Percentiles rank a stretch among this genome's conserved stretches.
These are phyloP conservation scores for Hypercompe scribonia DNA, from an alignment of 2,888 invertebrate species.

Conservation along the genomic window DNA sequence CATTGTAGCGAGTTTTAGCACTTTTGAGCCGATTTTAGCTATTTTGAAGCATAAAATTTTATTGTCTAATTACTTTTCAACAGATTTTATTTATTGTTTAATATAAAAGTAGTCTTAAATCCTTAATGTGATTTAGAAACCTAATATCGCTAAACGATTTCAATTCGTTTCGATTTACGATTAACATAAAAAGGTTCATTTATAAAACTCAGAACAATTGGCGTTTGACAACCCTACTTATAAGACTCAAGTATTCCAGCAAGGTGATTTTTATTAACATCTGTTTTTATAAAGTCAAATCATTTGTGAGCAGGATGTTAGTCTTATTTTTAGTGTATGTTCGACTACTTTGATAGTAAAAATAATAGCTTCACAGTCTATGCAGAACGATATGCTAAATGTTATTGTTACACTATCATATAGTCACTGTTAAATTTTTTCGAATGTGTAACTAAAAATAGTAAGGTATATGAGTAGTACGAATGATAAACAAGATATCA, in stretches of 20 bases:
- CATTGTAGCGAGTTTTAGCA: too few species aligned
- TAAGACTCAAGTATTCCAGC: slow-evolving; percentile 33
- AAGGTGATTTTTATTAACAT: slow-evolving; percentile 47
- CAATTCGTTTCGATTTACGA: not conserved
- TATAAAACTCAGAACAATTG: not conserved
- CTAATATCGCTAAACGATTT: not conserved
- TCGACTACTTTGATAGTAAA: slow-evolving; percentile 4
- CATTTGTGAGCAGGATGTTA: slow-evolving; percentile 25
- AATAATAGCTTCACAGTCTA: not conserved
- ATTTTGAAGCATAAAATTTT: too few species aligned
- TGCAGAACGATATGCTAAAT: not conserved
- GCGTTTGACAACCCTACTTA: slow-evolving; percentile 13
- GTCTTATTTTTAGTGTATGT: slow-evolving; percentile 15
- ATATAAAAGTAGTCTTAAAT: not conserved
- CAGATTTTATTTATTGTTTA: not conserved
- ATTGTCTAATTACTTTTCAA: too few species aligned
- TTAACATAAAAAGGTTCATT: not conserved
- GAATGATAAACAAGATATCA: slow-evolving; percentile 2
- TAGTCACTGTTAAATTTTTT: not conserved
- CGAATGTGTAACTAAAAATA: not conserved
- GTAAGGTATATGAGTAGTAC: not conserved
- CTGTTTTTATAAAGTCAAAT: slow-evolving; percentile 22
- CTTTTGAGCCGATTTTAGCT: not conserved
- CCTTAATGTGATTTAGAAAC: not conserved
- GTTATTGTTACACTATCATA: not conserved